These are phyloP conservation scores for Heliangelus exortis DNA, from an alignment of 2,797 vertebrate genomes.

Conservation along the genomic window DNA sequence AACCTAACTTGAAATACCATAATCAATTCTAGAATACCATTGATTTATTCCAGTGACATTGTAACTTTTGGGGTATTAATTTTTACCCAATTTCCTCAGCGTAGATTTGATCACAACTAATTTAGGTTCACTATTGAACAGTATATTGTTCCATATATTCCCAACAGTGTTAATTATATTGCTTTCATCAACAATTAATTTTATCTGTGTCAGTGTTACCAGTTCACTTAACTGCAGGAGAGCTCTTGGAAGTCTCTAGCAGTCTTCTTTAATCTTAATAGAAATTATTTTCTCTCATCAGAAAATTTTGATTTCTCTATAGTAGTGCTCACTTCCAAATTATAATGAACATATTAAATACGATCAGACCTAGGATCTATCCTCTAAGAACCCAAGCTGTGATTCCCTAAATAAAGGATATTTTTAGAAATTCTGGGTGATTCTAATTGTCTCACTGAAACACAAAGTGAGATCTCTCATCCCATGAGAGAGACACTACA, in stretches of 20 bases:
- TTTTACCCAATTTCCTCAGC: background rate
- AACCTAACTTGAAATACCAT: background rate
- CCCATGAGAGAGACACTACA: background rate
- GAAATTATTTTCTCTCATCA: background rate
- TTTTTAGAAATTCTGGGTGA: constrained; percentile 10
- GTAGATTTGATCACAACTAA: background rate
- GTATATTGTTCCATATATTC: background rate
- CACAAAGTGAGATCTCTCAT: background rate
- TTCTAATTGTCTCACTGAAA: constrained; percentile 8
- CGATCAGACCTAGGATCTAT: background rate
- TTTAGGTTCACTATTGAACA: background rate
- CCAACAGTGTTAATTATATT: background rate
- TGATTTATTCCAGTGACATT: background rate
- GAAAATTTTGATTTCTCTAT: background rate
- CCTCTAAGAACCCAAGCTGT: background rate
- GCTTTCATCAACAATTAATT: background rate
- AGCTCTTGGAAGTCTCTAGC: background rate
- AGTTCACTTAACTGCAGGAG: background rate
- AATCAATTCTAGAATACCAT: background rate
- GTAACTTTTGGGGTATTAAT: background rate
- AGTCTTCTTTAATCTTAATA: background rate
- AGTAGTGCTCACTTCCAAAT: background rate
- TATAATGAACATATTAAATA: background rate
- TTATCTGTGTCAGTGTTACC: background rate
- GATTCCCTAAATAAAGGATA: background rate